A percentile compares a stretch with the other conserved stretches of the same genome.
Conservation (phyloP, 1,140 invertebrate genomes). For the Atta colombica region DNA sequence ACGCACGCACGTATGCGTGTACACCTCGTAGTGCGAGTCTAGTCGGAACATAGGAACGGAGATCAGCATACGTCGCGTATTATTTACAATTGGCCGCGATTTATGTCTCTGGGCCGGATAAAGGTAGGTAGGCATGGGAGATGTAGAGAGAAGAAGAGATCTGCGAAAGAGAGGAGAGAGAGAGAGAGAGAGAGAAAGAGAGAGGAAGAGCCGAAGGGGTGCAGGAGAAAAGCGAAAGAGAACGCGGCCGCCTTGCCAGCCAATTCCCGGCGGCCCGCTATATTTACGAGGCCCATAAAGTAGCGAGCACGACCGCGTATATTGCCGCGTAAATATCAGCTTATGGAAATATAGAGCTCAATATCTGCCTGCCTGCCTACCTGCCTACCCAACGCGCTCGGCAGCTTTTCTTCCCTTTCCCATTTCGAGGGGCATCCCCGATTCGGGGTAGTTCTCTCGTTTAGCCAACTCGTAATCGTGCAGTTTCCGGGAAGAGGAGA, state of each 20-base stretch:
- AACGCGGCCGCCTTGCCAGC: constrained; percentile 84
- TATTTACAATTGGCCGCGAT: constrained; percentile 85
- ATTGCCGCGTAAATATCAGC: constrained; percentile 87
- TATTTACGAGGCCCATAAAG: constrained; percentile 88
- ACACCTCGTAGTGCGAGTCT: constrained; percentile 21
- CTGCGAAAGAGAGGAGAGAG: constrained; percentile 31
- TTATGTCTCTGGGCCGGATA: constrained; percentile 81
- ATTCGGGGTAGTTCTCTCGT: constrained; percentile 72
- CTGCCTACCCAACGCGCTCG: constrained; percentile 66
- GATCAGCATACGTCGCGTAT: constrained; percentile 83
- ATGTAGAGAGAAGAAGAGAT: constrained; percentile 32
- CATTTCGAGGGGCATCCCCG: constrained; percentile 67
- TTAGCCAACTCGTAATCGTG: constrained; percentile 70
- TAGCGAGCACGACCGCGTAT: constrained; percentile 86
- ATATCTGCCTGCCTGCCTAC: constrained; percentile 84
- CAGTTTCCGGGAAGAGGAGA: constrained; percentile 35
- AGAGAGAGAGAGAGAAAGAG: constrained; percentile 26
- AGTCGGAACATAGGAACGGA: constrained; percentile 68
- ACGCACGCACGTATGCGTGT: not conserved
- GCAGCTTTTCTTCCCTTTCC: constrained; percentile 79
- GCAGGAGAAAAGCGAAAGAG: constrained; percentile 56
- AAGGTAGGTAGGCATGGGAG: constrained; percentile 69
- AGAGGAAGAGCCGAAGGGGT: constrained; percentile 31
- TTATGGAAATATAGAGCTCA: constrained; percentile 88
- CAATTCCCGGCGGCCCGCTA: constrained; percentile 85